Base-by-base conservation (phyloP, 1,140 invertebrate species). In the Heliconius hewitsoni region DNA sequence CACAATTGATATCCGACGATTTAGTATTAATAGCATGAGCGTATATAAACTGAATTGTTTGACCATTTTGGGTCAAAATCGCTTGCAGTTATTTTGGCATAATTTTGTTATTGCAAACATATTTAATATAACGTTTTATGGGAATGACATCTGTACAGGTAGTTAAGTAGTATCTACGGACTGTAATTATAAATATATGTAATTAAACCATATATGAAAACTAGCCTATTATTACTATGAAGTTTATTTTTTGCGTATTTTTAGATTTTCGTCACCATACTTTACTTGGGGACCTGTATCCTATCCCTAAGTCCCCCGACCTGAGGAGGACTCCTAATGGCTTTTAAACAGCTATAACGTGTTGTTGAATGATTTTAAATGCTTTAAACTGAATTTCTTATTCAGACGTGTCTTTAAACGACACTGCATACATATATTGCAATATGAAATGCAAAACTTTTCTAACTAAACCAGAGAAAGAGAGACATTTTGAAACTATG, bases 1-100 rank as follows among this genome's bases (percentile, higher is more conserved):
- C 23, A 39, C 42, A 73, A 66, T 70, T 34, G 27, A 42, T 66
- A 73, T 77, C 37, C 52, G 18, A 23, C 27, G 42, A n/a, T 42
- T 75, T 50, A 50, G 46, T 42, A 72, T 76, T 60, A 78, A 81
- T 52, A n/a, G 73, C 19, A 6, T 66, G 60, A 78, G 71, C 52
- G 27, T 71, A 76, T 78, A 78, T 37, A 66, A 39, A 18, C 76
- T 72, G 39, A 76, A 81, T 81, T 81, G 66, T 50, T 16, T 76
- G 71, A 9, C 11, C 16, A 19, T 46, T 78, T 77, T 39, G 27
- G 52, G 60, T 75, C 23, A 77, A 52, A 84, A 80, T 84, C 42
- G 73, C 42, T 55, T 78, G 78, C 39, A 71, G 23, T 71, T 39
- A 74, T 81, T 76, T 55, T 11, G 30, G 73, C 70, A 76, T 77